These are phyloP conservation scores for Sycobia sp. DNA, from an alignment of 1,140 invertebrate species.

Conservation along the genomic window DNA sequence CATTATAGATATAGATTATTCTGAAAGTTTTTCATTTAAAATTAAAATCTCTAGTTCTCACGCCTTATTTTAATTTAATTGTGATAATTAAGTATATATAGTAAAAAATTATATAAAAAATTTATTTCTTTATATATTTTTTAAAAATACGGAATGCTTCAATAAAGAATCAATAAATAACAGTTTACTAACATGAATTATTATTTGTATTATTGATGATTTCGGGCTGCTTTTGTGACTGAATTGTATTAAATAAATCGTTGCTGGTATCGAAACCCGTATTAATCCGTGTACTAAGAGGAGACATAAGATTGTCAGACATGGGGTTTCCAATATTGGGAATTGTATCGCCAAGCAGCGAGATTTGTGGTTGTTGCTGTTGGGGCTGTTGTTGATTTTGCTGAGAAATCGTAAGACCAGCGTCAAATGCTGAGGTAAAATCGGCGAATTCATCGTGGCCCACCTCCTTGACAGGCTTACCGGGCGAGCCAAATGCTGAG, in stretches of 20 bases:
- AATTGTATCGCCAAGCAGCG: constrained; percentile 40
- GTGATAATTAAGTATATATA: no score
- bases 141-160: background rate
- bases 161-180: background rate
- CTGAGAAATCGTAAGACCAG: constrained; percentile 42
- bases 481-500: constrained; percentile 66
- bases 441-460: constrained; percentile 73
- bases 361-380: constrained; percentile 42
- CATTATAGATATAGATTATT: background rate
- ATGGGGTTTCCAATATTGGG: constrained; percentile 44
- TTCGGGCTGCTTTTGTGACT: constrained; percentile 42
- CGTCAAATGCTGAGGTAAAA: constrained; percentile 73
- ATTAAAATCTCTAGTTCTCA: no score
- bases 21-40: no score
- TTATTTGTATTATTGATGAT: constrained; percentile 54
- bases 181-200: background rate
- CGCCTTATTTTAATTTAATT: no score
- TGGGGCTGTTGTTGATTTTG: constrained; percentile 13
- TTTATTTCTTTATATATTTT: background rate
- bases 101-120: background rate
- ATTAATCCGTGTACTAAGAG: constrained; percentile 26
- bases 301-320: constrained; percentile 43
- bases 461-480: constrained; percentile 54
- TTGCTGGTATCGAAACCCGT: constrained; percentile 33
- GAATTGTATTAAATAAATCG: constrained; percentile 48